Percentiles rank a stretch among this genome's conserved stretches.
Evolutionary conservation across 2,888 invertebrate genomes (phyloP).

Genomic region (Steromphala cineraria): DNA sequence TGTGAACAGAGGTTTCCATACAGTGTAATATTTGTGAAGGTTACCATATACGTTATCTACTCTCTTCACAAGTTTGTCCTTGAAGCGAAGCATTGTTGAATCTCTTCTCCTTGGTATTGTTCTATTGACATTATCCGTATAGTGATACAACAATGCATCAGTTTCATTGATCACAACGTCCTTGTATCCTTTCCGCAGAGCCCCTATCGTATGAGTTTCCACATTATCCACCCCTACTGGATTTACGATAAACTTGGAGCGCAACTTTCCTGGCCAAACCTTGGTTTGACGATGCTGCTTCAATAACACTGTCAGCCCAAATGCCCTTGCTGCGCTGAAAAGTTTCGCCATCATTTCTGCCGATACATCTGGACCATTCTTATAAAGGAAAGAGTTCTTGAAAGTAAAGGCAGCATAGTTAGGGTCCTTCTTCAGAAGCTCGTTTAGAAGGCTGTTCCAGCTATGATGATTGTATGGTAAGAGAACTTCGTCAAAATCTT

Average conservation of each 20-base stretch:
- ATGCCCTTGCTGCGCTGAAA: background rate
- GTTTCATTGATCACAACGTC: background rate
- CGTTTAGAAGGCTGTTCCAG: background rate
- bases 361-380: background rate
- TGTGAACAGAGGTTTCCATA: too few species aligned
- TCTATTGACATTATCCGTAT: background rate
- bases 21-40: background rate
- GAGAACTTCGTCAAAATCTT: background rate
- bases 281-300: background rate
- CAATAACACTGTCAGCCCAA: background rate
- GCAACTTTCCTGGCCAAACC: background rate
- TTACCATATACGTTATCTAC: background rate
- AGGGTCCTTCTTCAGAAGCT: background rate
- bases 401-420: background rate
- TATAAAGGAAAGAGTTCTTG: background rate
- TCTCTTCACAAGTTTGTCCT: background rate
- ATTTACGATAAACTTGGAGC: background rate
- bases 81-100: background rate
- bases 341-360: background rate
- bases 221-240: background rate
- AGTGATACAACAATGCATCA: background rate
- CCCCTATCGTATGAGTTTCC: background rate
- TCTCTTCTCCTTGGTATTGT: background rate
- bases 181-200: background rate
- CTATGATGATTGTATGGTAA: background rate